These are phyloP conservation scores for Glyptemys insculpta DNA, from an alignment of 2,797 vertebrate species.

Conservation along the genomic window DNA sequence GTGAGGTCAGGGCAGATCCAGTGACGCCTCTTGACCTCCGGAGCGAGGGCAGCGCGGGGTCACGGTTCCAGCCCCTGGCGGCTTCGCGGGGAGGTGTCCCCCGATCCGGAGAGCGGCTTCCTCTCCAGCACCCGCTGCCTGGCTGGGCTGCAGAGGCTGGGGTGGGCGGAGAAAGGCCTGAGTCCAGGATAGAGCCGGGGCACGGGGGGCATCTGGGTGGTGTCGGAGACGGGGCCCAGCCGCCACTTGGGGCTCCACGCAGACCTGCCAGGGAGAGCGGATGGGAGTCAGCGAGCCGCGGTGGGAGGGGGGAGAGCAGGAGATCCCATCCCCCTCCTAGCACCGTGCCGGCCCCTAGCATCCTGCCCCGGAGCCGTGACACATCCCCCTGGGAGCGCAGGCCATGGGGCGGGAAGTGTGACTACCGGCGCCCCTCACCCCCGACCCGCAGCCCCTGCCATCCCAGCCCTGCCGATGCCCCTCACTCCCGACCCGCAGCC, in stretches of 20 bases:
- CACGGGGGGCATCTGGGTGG: slow-evolving; percentile 23
- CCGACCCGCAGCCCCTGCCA: background rate
- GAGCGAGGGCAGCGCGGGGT: background rate
- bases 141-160: background rate
- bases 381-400: background rate
- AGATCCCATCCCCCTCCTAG: background rate
- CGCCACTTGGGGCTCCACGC: background rate
- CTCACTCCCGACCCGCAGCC: too few species aligned
- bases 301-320: slow-evolving; percentile 27
- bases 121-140: background rate
- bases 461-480: background rate
- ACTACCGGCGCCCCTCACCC: background rate
- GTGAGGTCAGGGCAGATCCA: background rate
- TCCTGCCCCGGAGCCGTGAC: background rate
- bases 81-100: background rate
- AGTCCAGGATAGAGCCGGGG: slow-evolving; percentile 28
- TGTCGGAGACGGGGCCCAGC: background rate
- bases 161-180: background rate
- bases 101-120: background rate
- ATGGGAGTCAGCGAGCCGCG: background rate
- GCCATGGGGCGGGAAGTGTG: too few species aligned
- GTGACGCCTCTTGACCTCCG: too few species aligned
- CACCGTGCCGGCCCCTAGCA: background rate
- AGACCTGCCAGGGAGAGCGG: background rate
- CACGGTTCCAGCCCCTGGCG: background rate